phyloP scores from a whole-genome alignment of 2,888 invertebrate genomes.

The Cerastis rubricosa region DNA sequence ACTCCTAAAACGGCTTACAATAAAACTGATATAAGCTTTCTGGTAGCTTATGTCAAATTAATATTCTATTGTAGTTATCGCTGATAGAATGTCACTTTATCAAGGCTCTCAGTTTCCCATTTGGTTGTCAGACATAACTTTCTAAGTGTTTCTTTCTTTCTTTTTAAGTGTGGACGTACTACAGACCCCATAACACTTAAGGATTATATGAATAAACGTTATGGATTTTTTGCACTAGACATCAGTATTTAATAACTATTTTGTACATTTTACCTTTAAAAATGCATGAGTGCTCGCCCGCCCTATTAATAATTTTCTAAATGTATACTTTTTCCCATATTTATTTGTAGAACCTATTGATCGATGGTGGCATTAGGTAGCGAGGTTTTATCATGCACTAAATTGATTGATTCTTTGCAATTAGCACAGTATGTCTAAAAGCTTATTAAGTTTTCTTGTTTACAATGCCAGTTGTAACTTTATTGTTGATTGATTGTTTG shows the following conservation, averaged over 20 bases:
- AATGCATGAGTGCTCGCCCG: neutral
- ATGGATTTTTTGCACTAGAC: no score
- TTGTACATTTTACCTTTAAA: neutral
- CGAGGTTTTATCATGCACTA: neutral
- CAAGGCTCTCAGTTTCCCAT: no score
- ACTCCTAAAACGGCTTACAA: no score
- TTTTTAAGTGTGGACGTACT: no score
- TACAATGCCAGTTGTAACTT: neutral
- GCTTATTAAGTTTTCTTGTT: neutral
- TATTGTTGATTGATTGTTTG: conserved; percentile 3
- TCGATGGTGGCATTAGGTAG: neutral
- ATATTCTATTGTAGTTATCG: no score
- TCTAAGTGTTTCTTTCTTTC: no score
- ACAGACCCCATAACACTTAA: neutral
- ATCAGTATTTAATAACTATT: neutral
- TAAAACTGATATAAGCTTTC: no score
- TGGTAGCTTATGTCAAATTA: no score
- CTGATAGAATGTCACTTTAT: no score
- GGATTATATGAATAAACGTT: no score
- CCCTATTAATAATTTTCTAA: neutral
- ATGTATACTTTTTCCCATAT: neutral
- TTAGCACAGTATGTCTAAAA: conserved; percentile 11
- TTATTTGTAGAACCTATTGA: neutral
- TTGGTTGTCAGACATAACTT: neutral
- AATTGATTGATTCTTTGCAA: neutral